A percentile compares a stretch with the other conserved stretches of the same genome.
phyloP scores from a whole-genome alignment of 2,113 vertebrate species.

The Eclectus roratus region DNA sequence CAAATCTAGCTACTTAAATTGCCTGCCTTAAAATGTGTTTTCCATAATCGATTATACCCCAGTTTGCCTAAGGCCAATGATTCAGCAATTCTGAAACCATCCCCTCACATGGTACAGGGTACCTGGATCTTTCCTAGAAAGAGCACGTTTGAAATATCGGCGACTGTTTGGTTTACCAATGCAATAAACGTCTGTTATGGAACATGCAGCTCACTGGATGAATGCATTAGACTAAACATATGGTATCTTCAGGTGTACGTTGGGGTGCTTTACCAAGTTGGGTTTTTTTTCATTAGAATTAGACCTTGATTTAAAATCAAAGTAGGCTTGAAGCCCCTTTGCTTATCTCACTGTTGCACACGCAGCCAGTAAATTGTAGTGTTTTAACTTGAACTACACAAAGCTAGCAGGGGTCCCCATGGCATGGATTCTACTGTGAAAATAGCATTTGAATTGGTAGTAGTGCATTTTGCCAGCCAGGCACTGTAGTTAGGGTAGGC shows the following conservation, averaged over 20 bases:
- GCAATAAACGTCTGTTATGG: conserved; percentile 57
- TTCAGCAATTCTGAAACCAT: not conserved
- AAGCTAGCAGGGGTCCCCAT: not conserved
- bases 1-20: not conserved
- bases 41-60: not conserved
- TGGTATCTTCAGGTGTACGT: conserved; percentile 99
- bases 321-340: conserved; percentile 87
- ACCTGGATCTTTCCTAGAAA: not conserved
- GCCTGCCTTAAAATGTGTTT: conserved; percentile 29
- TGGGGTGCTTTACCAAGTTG: conserved; percentile 87
- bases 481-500: not conserved
- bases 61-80: not conserved
- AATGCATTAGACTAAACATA: conserved; percentile 82
- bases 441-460: not conserved
- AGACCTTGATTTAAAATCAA: conserved; percentile 92
- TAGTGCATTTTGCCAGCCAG: not conserved
- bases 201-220: conserved; percentile 65
- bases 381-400: not conserved
- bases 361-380: not conserved
- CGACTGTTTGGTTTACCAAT: conserved; percentile 66
- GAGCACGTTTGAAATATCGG: not conserved
- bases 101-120: fast-evolving
- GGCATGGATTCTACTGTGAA: not conserved
- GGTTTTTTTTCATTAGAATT: conserved; percentile 76
- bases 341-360: conserved; percentile 38